Percentiles rank a stretch among this genome's conserved stretches.
These are phyloP conservation scores for Drosophila diplacantha DNA, from an alignment of 2,888 invertebrate species.

Conservation along the genomic window DNA sequence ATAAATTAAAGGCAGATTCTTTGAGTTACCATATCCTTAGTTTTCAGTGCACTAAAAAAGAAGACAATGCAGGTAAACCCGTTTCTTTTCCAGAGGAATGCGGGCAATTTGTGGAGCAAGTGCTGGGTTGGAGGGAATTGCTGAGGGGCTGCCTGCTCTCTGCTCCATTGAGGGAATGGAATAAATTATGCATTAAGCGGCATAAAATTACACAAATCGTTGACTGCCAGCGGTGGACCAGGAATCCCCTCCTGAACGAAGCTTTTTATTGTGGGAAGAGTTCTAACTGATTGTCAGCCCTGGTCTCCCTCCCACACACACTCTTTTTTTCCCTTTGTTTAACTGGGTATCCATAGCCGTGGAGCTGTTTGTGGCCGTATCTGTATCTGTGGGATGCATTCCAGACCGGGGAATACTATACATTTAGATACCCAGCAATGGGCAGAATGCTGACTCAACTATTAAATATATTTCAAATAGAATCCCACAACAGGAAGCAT, in stretches of 20 bases:
- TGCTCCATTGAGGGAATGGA: constrained; percentile 58
- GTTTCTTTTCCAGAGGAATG: constrained; percentile 61
- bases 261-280: constrained; percentile 59
- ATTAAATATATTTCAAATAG: neutral
- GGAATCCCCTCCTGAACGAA: constrained; percentile 16
- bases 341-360: constrained; percentile 11
- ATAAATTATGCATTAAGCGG: constrained; percentile 66
- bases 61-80: constrained; percentile 52
- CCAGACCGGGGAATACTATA: constrained; percentile 10
- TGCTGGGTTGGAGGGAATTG: constrained; percentile 18
- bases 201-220: constrained; percentile 56
- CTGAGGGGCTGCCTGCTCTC: constrained; percentile 21
- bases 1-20: neutral
- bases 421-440: neutral
- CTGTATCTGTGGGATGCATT: constrained; percentile 40
- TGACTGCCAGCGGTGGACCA: constrained; percentile 48
- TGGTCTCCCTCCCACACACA: constrained; percentile 9
- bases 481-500: neutral
- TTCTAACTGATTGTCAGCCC: constrained; percentile 49
- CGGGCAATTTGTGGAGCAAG: constrained; percentile 56
- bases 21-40: neutral
- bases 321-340: neutral
- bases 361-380: constrained; percentile 7
- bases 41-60: constrained; percentile 42
- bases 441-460: neutral